phyloP scores from a whole-genome alignment of 2,113 vertebrate genomes.

The Elanus axillaris region DNA sequence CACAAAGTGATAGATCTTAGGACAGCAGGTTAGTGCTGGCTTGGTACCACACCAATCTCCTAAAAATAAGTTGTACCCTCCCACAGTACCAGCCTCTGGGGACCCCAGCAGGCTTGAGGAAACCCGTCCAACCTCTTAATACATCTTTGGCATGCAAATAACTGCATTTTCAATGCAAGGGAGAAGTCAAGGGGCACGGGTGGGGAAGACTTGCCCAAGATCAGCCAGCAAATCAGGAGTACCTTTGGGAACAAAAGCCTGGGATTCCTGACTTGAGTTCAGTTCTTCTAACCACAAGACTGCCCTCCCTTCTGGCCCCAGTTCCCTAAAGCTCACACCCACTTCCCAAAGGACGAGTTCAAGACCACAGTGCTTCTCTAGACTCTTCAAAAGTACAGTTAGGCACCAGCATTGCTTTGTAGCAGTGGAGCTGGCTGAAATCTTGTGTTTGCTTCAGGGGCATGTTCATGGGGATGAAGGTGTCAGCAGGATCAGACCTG shows the following conservation, averaged over 20 bases:
- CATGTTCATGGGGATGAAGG: background rate
- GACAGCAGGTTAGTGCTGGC: background rate
- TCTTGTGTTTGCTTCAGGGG: background rate
- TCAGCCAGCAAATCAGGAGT: background rate
- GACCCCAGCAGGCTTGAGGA: background rate
- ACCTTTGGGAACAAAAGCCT: background rate
- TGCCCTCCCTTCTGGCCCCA: background rate
- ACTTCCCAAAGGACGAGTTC: background rate
- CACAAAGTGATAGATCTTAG: background rate
- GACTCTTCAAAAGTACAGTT: background rate
- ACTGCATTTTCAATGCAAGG: background rate
- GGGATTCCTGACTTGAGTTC: background rate
- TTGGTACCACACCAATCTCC: background rate
- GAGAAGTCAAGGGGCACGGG: background rate
- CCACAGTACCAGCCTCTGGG: background rate
- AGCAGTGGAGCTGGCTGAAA: background rate
- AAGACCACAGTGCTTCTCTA: background rate
- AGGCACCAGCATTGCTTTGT: background rate
- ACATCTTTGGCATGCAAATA: background rate
- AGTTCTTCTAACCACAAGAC: background rate
- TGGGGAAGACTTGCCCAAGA: background rate
- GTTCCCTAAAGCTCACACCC: background rate
- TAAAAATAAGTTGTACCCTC: background rate
- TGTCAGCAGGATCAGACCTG: background rate
- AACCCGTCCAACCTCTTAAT: background rate